Base-by-base conservation (phyloP, 1,140 invertebrate species). In the Phymorhynchus buccinoides region DNA sequence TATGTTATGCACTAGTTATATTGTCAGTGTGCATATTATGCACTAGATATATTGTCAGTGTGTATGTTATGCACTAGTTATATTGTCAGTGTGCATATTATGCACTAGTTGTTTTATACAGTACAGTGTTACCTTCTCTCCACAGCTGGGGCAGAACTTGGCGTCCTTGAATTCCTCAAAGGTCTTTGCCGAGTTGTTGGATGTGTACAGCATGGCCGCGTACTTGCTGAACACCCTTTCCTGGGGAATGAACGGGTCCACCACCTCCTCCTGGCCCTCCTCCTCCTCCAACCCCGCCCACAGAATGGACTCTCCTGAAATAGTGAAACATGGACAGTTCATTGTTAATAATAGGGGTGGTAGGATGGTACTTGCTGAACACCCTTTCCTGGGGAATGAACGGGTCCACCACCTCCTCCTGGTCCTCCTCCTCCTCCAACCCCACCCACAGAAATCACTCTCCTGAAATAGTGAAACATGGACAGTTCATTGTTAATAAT, bases 61-160 rank as follows among this genome's bases (percentile, higher is more conserved):
- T n/a, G n/a, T n/a, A n/a, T n/a, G n/a, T n/a, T n/a, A n/a, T n/a
- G n/a, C n/a, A n/a, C n/a, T n/a, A n/a, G n/a, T n/a, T n/a, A n/a
- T n/a, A n/a, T n/a, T n/a, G n/a, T n/a, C n/a, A n/a, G n/a, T n/a
- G n/a, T n/a, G n/a, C n/a, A n/a, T n/a, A n/a, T n/a, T n/a, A n/a
- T n/a, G n/a, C n/a, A n/a, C n/a, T n/a, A n/a, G n/a, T n/a, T n/a
- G n/a, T n/a, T n/a, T n/a, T n/a, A n/a, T n/a, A n/a, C n/a, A n/a
- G n/a, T n/a, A n/a, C n/a, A n/a, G n/a, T n/a, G n/a, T n/a, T n/a
- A 93, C 92, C 89, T 93, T 93, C 87, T 93, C 92, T 37, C 90
- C 91, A 91, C 92, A 93, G 83, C 92, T 92, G 14, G 88, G 71
- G 88, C 92, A 93, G 83, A 89, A 93, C 68, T 91, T 90, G 71